Evolutionary conservation across 92 coral and sea anemone genomes (phyloP).

Genomic region (Phymanthus crucifer): DNA sequence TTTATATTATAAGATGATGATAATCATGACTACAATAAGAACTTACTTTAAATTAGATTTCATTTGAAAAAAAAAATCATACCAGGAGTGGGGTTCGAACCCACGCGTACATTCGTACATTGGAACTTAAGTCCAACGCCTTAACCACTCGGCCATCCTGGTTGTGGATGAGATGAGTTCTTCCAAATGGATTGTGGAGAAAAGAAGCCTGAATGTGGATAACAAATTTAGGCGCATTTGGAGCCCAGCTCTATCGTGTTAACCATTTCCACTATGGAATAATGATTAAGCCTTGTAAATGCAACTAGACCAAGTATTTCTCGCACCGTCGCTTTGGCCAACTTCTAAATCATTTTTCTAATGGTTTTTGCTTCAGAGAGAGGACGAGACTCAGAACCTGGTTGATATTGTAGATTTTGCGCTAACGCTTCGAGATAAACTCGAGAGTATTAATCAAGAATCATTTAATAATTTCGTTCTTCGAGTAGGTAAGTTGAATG

Average conservation of each 20-base stretch:
- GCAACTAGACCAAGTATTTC: neutral
- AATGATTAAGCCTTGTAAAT: too few relatives aligned
- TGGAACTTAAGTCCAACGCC: slow-evolving; percentile 99
- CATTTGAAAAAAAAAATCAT: neutral
- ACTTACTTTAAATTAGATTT: too few relatives aligned
- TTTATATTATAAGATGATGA: too few relatives aligned
- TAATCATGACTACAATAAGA: neutral
- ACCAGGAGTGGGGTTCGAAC: slow-evolving; percentile 88
- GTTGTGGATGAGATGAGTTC: too few relatives aligned
- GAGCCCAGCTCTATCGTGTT: too few relatives aligned
- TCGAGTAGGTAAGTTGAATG: slow-evolving; percentile 82
- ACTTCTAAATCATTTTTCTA: neutral
- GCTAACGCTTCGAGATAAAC: slow-evolving; percentile 72
- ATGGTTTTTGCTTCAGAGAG: slow-evolving; percentile 35
- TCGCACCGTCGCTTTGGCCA: too few relatives aligned
- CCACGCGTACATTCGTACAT: slow-evolving; percentile 97
- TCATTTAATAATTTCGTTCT: slow-evolving; percentile 92
- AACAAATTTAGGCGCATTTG: too few relatives aligned
- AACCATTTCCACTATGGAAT: too few relatives aligned
- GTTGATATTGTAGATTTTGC: slow-evolving; percentile 92
- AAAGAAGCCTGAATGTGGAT: too few relatives aligned
- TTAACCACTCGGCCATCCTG: slow-evolving; percentile 99
- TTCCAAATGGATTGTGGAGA: too few relatives aligned
- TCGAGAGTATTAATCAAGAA: slow-evolving; percentile 83
- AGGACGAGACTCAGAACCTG: slow-evolving; percentile 68